These are phyloP conservation scores for Chrysemys picta DNA, from an alignment of 2,113 vertebrate species.

Conservation along the genomic window DNA sequence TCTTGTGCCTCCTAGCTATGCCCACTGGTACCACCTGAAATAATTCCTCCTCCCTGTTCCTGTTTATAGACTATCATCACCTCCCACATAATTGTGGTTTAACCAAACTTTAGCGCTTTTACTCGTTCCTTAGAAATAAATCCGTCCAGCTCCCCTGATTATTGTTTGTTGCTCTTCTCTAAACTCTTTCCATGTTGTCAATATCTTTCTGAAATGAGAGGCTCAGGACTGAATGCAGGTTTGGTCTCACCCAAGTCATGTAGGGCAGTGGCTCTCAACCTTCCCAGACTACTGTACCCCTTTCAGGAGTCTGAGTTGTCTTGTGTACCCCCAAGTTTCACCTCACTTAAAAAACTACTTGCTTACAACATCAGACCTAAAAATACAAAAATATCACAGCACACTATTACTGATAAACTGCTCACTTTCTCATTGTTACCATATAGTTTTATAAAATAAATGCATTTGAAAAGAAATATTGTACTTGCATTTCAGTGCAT, in stretches of 20 bases:
- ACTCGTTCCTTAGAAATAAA: constrained; percentile 62
- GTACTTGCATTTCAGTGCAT: too few relatives aligned
- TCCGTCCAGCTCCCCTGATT: constrained; percentile 52
- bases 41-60: constrained; percentile 24
- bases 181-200: constrained; percentile 59
- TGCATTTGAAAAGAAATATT: too few relatives aligned
- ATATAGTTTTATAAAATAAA: too few relatives aligned
- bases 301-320: too few relatives aligned
- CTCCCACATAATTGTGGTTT: constrained; percentile 29
- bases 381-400: too few relatives aligned
- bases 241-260: constrained; percentile 28
- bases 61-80: not conserved
- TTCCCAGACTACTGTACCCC: too few relatives aligned
- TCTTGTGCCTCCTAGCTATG: not conserved
- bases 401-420: too few relatives aligned
- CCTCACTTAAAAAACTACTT: too few relatives aligned
- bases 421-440: too few relatives aligned
- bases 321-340: too few relatives aligned
- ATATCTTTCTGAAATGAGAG: constrained; percentile 56
- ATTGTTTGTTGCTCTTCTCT: constrained; percentile 58
- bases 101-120: constrained; percentile 53
- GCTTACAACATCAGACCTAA: too few relatives aligned
- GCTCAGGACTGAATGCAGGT: not conserved
- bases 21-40: not conserved
- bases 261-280: not conserved